Evolutionary conservation across 2,113 vertebrate genomes (phyloP), one percentile per base, ranked within the genome.

Genomic region (Alexandromys fortis): DNA sequence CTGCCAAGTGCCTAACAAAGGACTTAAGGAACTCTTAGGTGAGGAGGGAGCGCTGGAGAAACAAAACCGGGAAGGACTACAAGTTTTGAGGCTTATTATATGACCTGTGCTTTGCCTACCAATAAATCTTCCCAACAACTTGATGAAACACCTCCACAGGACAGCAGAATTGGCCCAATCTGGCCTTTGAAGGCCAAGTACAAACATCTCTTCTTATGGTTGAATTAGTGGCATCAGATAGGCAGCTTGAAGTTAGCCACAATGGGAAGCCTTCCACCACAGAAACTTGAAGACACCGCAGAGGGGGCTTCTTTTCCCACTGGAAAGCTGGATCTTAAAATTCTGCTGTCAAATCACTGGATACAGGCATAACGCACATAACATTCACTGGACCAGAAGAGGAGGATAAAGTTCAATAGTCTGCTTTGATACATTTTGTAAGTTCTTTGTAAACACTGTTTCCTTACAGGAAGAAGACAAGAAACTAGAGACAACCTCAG

Each of bases 21-120:
- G 89, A 96, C 61, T 47, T 83, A 88, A 91, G 91, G 55, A 77
- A 81, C 67, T 93, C 86, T 95, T 75, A 87, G 94, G 55, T 70
- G 86, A 94, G 52, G 85, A 83, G 22, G 3, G 10, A 83, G 58
- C 77, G 65, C 83, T 79, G 85, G 83, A 85, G 42, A 92, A 90
- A 90, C 45, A 85, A 96, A 77, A 96, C 45, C 24, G 73, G 7
- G 21, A 85, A 95, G 21, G 86, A 33, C 35, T 86, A 94, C 47
- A 63, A 73, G 89, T 94, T 28, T 81, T 4, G 17, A 79, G 76
- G 19, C 30, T 81, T 94, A 90, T 17, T 67, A 42, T 52, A 35
- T 14, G n/a, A 86, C 7, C 42, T 86, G 30, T 3, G 86, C 26
- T 68, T 55, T 24, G 2, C 2, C 3, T 12, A 4, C 47, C 52